Conservation (phyloP, 2,888 invertebrate species). For the Drosophila acutilabella region DNA sequence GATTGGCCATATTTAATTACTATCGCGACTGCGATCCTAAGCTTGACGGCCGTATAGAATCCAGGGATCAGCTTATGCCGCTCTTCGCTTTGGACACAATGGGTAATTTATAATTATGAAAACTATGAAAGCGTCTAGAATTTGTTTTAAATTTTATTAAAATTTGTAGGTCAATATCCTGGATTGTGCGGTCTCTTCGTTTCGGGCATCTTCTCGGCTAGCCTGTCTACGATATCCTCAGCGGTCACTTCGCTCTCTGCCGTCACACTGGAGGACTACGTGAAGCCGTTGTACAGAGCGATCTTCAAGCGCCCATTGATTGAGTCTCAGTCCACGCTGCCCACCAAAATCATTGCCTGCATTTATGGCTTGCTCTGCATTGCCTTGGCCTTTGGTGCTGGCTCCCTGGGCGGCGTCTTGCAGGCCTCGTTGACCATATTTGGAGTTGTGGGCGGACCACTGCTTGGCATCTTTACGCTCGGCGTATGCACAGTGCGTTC, state of each 20-base stretch:
- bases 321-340: conserved; percentile 86
- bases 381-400: conserved; percentile 92
- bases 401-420: conserved; percentile 92
- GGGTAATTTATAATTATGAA: conserved; percentile 82
- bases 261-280: conserved; percentile 94
- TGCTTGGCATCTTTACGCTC: conserved; percentile 92
- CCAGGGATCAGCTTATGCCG: conserved; percentile 92
- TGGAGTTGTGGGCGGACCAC: conserved; percentile 94
- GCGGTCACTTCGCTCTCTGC: conserved; percentile 96
- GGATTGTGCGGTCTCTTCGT: conserved; percentile 96
- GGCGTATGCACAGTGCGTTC: conserved; percentile 92
- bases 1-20: conserved; percentile 93
- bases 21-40: conserved; percentile 94
- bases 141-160: neutral
- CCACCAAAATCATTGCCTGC: conserved; percentile 90
- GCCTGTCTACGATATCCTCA: conserved; percentile 95
- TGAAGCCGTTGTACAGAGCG: conserved; percentile 87
- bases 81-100: conserved; percentile 91
- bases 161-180: conserved; percentile 86
- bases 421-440: conserved; percentile 94
- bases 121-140: neutral
- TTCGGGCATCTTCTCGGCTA: conserved; percentile 96
- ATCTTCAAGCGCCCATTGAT: conserved; percentile 84
- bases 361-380: conserved; percentile 91
- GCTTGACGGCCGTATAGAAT: conserved; percentile 87